Evolutionary conservation across 2,888 invertebrate species (phyloP).

Genomic region (Laothoe populi): DNA sequence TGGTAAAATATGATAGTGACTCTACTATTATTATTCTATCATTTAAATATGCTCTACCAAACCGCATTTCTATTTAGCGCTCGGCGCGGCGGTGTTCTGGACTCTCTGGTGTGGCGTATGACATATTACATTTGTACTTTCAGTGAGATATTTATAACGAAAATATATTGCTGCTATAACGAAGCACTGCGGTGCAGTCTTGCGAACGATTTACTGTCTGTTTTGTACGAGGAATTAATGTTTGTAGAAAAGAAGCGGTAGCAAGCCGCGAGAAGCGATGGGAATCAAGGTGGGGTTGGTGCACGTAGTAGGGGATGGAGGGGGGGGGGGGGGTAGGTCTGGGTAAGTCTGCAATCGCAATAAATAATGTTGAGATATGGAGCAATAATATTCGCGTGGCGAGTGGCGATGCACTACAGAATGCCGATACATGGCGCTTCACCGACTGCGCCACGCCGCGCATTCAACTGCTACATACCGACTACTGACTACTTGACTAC

Average conservation of each 20-base stretch:
- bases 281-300: background rate
- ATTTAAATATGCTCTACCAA: no score
- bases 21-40: no score
- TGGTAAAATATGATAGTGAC: no score
- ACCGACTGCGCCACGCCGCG: conserved; percentile 26
- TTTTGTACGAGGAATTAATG: conserved; percentile 33
- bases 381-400: conserved; percentile 37
- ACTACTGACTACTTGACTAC: no score
- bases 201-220: background rate
- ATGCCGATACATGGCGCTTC: conserved; percentile 37
- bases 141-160: no score
- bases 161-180: no score
- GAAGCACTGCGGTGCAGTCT: background rate
- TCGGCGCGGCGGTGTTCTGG: no score
- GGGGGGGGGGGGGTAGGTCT: background rate
- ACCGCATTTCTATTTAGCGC: no score
- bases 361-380: conserved; percentile 47
- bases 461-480: background rate
- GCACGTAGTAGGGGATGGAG: background rate
- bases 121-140: no score
- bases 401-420: conserved; percentile 14
- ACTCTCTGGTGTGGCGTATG: no score
- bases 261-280: no score
- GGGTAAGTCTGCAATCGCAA: conserved; percentile 36
- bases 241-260: conserved; percentile 32